Percentiles rank a stretch among this genome's conserved stretches.
Conservation (phyloP, 2,797 vertebrate genomes). For the Australoheros facetus region DNA sequence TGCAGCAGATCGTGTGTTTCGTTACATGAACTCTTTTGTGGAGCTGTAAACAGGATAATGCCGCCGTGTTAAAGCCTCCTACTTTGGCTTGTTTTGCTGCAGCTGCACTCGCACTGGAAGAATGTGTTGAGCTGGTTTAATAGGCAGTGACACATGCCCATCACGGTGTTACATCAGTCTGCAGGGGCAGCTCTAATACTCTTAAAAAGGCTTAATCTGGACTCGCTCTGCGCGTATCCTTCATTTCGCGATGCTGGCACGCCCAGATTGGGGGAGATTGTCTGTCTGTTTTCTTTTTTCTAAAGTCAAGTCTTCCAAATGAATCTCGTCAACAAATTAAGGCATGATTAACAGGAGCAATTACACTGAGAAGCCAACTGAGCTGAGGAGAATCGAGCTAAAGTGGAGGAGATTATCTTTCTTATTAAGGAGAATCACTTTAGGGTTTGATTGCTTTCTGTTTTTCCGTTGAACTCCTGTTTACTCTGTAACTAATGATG, state of each 20-base stretch:
- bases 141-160: conserved; percentile 22
- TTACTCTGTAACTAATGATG: conserved; percentile 62
- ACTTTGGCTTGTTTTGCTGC: neutral
- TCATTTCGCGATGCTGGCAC: conserved; percentile 60
- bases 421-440: conserved; percentile 77
- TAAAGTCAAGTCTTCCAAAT: conserved; percentile 64
- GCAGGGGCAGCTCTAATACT: conserved; percentile 25
- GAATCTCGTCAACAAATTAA: conserved; percentile 80
- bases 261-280: conserved; percentile 60
- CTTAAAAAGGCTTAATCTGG: conserved; percentile 65
- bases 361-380: conserved; percentile 64
- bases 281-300: neutral
- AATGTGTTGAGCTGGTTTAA: conserved; percentile 13
- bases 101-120: neutral
- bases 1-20: neutral
- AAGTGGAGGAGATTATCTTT: conserved; percentile 76
- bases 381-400: conserved; percentile 66
- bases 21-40: neutral
- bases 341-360: conserved; percentile 80
- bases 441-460: conserved; percentile 81
- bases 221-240: conserved; percentile 46
- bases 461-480: conserved; percentile 71
- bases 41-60: too few relatives aligned
- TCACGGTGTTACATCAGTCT: conserved; percentile 26
- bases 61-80: neutral